Percentiles rank a stretch among this genome's conserved stretches.
Conservation (phyloP, 2,888 invertebrate genomes). For the Acanthococcus lagerstroemiae region DNA sequence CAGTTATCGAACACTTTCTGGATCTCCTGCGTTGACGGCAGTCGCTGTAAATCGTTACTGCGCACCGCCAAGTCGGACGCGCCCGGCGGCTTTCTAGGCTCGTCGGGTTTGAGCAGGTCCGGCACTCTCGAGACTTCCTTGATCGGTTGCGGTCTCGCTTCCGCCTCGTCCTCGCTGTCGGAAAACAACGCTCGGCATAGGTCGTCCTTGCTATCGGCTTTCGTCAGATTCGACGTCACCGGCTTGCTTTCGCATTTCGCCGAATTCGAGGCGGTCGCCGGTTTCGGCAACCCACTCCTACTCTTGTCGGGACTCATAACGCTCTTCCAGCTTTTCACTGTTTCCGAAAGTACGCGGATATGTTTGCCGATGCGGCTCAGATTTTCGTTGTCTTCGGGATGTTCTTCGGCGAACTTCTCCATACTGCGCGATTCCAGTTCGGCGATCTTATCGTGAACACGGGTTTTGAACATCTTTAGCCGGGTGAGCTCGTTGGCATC, state of each 20-base stretch:
- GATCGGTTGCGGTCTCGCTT: not conserved
- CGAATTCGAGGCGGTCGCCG: not conserved
- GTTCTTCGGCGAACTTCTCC: slow-evolving; percentile 7
- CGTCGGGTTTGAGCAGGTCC: too few species aligned
- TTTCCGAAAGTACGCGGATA: slow-evolving; percentile 5
- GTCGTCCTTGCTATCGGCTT: not conserved
- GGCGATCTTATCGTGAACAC: slow-evolving; percentile 7
- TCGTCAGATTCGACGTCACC: not conserved
- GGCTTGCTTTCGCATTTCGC: not conserved
- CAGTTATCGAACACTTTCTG: slow-evolving; percentile 9
- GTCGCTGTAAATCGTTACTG: not conserved
- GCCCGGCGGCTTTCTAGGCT: too few species aligned
- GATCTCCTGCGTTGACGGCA: slow-evolving; percentile 6
- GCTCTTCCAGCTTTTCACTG: slow-evolving; percentile 5
- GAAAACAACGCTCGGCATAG: not conserved
- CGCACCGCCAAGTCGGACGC: not conserved
- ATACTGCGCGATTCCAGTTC: slow-evolving; percentile 6
- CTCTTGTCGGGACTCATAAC: slow-evolving; percentile 9
- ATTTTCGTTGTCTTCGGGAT: not conserved
- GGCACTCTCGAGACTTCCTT: too few species aligned
- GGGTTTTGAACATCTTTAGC: slow-evolving; percentile 7
- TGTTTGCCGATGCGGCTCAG: not conserved
- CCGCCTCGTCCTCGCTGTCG: not conserved
- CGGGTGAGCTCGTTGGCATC: slow-evolving; percentile 7
- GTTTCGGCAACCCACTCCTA: too few species aligned